Base-by-base conservation (phyloP, 2,797 vertebrate species). In the Pipistrellus pygmaeus region DNA sequence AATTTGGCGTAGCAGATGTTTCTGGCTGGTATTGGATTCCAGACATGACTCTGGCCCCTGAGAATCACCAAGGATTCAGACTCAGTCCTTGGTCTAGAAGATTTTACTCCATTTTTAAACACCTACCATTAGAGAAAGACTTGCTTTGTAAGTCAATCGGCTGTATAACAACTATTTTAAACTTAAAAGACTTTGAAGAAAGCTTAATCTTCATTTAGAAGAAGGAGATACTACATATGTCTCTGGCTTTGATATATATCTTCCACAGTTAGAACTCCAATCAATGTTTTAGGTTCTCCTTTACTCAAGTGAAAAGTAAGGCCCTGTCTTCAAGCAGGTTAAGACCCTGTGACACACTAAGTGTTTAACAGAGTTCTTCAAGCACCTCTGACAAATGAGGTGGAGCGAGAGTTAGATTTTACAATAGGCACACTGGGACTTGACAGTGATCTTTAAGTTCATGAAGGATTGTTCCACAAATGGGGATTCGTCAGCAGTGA, bases 131-230 rank as follows among this genome's bases (percentile, higher is more conserved):
- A 53, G 21, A 53, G 60, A 55, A 9, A 57, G 86, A 85, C 62
- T 88, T 82, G 60, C 32, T 8, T 86, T 92, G 44, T 32, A 77
- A 78, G 80, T 73, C 1, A 3, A 23, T 27, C 90, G 81, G 88
- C 66, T 68, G n/a, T 18, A 41, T 57, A 82, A 84, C 57, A 81
- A 57, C 69, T 96, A 72, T 92, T 88, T 95, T 85, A 94, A 96
- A 95, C 38, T 60, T 96, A 78, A 77, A 86, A 77, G 35, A 62
- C 53, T 91, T 95, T 55, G 71, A 64, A 96, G 66, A 41, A 46
- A 78, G 12, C 76, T 88, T 81, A 90, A 84, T 53, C 51, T 92
- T 83, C 69, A 62, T 51, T 64, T 91, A 73, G 76, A 27, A 46
- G 46, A 92, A 93, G 62, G 77, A 93, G 76, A 80, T 86, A 80